These are phyloP conservation scores for Ephydatia muelleri DNA, from an alignment of 37 sponge, comb jelly and placozoan species.

Conservation along the genomic window DNA sequence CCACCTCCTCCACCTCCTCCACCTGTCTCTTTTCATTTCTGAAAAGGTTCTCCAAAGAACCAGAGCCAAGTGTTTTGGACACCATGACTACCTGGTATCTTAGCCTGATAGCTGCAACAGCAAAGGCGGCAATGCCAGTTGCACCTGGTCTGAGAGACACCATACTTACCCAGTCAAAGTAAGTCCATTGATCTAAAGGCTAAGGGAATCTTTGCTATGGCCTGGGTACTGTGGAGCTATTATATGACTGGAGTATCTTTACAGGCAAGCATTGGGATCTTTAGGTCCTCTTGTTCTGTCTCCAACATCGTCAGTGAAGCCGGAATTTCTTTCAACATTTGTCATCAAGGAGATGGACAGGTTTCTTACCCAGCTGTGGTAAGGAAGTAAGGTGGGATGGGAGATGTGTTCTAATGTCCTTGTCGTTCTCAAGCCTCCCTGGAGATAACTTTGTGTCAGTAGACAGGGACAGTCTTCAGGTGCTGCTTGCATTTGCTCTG, in stretches of 20 bases:
- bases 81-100: constrained; percentile 74
- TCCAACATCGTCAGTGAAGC: constrained; percentile 48
- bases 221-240: not conserved
- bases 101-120: constrained; percentile 57
- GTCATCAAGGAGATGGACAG: constrained; percentile 64
- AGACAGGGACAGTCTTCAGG: constrained; percentile 35
- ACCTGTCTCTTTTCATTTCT: too few species aligned
- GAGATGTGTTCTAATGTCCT: not conserved
- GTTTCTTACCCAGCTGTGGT: constrained; percentile 67
- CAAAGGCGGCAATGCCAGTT: constrained; percentile 62
- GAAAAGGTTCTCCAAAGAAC: constrained; percentile 27
- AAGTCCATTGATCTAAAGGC: not conserved
- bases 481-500: constrained; percentile 53
- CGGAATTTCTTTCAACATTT: constrained; percentile 67
- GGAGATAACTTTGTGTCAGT: constrained; percentile 36
- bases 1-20: too few species aligned
- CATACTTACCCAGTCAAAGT: constrained; percentile 80
- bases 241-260: not conserved
- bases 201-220: not conserved
- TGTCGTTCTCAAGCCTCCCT: constrained; percentile 9
- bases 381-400: not conserved
- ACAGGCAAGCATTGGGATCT: constrained; percentile 15
- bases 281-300: constrained; percentile 79
- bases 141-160: constrained; percentile 63
- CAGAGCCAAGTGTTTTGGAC: constrained; percentile 64